phyloP scores from a whole-genome alignment of 1,140 invertebrate species.

The Cotesia vestalis region DNA sequence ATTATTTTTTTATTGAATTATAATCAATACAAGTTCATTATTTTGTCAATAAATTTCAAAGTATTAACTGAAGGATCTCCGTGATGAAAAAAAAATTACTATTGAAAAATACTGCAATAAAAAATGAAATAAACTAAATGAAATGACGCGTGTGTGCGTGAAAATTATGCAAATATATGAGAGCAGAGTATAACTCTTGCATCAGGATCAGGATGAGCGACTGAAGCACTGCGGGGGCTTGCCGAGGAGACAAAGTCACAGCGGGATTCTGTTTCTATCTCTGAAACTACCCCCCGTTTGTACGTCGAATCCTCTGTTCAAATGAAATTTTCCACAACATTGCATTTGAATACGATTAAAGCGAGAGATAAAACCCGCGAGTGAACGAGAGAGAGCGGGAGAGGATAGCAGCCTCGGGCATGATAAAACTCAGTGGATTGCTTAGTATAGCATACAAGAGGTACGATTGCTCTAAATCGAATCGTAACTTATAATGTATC shows the following conservation, averaged over 20 bases:
- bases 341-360: constrained; percentile 67
- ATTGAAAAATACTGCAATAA: background rate
- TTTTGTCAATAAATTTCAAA: no score
- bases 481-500: constrained; percentile 57
- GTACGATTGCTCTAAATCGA: constrained; percentile 55
- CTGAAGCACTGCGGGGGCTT: constrained; percentile 48
- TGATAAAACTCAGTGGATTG: no score
- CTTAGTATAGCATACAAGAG: background rate
- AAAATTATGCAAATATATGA: constrained; percentile 34
- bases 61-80: no score
- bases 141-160: constrained; percentile 16
- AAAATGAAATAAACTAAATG: background rate
- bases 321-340: constrained; percentile 68
- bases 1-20: no score
- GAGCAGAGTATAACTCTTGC: background rate
- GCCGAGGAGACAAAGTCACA: constrained; percentile 62
- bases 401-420: constrained; percentile 19
- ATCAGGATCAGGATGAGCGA: no score
- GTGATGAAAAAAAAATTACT: no score
- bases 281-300: constrained; percentile 4
- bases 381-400: constrained; percentile 10
- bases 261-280: constrained; percentile 49
- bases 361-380: constrained; percentile 48
- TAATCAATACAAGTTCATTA: no score
- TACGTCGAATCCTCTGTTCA: constrained; percentile 47